Base-by-base conservation (phyloP, 1,140 invertebrate species). In the Neodiprion pinetum region DNA sequence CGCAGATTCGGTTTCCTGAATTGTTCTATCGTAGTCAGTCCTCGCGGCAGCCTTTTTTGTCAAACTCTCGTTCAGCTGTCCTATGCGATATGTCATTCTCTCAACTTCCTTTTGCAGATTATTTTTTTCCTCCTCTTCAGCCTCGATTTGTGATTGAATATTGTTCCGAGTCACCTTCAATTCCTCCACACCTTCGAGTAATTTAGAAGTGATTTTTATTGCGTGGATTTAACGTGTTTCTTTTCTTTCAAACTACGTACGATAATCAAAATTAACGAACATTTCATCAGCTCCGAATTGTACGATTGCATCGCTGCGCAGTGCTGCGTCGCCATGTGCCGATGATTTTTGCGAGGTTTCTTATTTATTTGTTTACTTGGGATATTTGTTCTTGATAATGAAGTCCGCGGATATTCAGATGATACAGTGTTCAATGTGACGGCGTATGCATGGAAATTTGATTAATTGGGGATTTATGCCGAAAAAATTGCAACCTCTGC, bases 11-110 rank as follows among this genome's bases (percentile, higher is more conserved):
- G 90, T 90, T 82, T 91, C 90, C 48, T 88, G 85, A 53, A 91
- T 91, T 11, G 90, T 91, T 73, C 87, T 87, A 78, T 91, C 90
- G 84, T 90, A 91, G 75, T 91, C 90, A 78, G 88, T 89, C 73
- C 89, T 81, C 0, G 88, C 85, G 9, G 87, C 83, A 77, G 90
- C 85, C 79, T 91, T 91, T 80, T 90, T 90, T 7, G 86, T 85
- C 10, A 92, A 80, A 82, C 87, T 90, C 76, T 91, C 90, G 78
- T 91, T 90, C 9, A 91, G 84, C 80, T 88, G 87, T 7, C 88
- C 88, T 48, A 91, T 82, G 79, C 85, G 85, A 65, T 86, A 85
- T 50, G 86, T 90, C 73, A 91, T 82, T 71, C 88, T 87, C 70
- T 89, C 83, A 65, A 91, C 88, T 77, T 91, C 90, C 78, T 87